phyloP scores from a whole-genome alignment of 2,888 invertebrate genomes.

The Athalia rosae region DNA sequence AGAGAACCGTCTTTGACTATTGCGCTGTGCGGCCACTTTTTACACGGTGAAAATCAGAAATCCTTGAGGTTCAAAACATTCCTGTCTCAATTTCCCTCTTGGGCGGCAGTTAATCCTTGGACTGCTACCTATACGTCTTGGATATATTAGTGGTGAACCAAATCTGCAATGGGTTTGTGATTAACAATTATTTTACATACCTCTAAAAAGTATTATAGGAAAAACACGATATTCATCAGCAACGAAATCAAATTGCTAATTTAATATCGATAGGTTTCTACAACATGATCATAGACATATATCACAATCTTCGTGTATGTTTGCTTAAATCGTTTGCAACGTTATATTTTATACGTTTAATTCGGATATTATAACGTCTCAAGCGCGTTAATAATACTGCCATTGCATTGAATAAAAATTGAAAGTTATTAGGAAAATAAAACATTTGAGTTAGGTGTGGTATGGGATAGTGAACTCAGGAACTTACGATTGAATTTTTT shows the following conservation, averaged over 20 bases:
- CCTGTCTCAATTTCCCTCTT: slow-evolving; percentile 78
- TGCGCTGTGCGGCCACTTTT: slow-evolving; percentile 79
- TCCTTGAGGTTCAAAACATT: slow-evolving; percentile 76
- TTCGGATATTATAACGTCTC: too few relatives aligned
- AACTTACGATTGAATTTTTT: too few relatives aligned
- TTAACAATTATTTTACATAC: background rate
- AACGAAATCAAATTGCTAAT: slow-evolving; percentile 1
- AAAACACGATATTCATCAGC: background rate
- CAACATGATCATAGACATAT: too few relatives aligned
- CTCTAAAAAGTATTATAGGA: background rate
- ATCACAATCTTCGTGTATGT: too few relatives aligned
- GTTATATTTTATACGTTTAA: too few relatives aligned
- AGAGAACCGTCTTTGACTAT: slow-evolving; percentile 75
- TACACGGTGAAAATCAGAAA: slow-evolving; percentile 76
- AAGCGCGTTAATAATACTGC: too few relatives aligned
- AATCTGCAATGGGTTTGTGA: background rate
- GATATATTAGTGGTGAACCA: slow-evolving; percentile 70
- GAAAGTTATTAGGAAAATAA: too few relatives aligned
- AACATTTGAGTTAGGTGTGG: too few relatives aligned
- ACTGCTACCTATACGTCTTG: slow-evolving; percentile 82
- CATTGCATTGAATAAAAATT: too few relatives aligned
- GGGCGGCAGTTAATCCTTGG: slow-evolving; percentile 83
- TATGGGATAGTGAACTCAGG: too few relatives aligned
- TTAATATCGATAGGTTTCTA: too few relatives aligned
- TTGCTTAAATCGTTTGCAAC: too few relatives aligned